These are phyloP conservation scores for Paramormyrops hopkinsi DNA, from an alignment of 2,797 vertebrate species.

Conservation along the genomic window DNA sequence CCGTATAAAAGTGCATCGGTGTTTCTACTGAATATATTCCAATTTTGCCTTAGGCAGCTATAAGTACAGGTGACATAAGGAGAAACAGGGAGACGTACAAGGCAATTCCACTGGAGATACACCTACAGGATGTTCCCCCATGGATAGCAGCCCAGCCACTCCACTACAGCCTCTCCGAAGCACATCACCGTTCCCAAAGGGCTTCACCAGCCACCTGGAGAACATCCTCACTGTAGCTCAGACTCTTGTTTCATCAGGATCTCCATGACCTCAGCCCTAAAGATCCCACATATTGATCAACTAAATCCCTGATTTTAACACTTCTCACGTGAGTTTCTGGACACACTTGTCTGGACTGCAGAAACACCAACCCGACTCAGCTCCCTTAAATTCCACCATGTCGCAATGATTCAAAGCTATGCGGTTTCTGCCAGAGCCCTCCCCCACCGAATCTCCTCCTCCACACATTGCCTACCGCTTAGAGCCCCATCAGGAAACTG, in stretches of 20 bases:
- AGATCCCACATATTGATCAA: not conserved
- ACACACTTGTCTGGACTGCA: not conserved
- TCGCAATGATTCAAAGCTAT: not conserved
- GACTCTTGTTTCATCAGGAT: not conserved
- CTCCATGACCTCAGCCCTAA: not conserved
- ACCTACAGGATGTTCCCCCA: not conserved
- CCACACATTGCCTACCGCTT: not conserved
- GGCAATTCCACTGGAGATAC: not conserved
- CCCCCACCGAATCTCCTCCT: not conserved
- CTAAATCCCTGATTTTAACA: not conserved
- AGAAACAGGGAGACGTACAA: not conserved
- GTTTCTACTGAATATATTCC: not conserved
- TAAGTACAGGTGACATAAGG: not conserved
- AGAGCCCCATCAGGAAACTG: not conserved
- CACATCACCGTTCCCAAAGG: not conserved
- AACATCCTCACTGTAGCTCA: not conserved
- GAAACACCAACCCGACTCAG: not conserved
- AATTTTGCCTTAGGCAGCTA: not conserved
- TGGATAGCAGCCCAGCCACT: not conserved
- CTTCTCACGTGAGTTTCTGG: not conserved
- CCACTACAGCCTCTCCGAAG: not conserved
- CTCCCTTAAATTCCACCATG: not conserved
- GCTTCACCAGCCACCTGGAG: not conserved
- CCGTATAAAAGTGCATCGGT: not conserved
- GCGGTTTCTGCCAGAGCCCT: slow-evolving; percentile 13